Conservation (phyloP, 2,113 vertebrate species). For the Lophochroa leadbeateri region DNA sequence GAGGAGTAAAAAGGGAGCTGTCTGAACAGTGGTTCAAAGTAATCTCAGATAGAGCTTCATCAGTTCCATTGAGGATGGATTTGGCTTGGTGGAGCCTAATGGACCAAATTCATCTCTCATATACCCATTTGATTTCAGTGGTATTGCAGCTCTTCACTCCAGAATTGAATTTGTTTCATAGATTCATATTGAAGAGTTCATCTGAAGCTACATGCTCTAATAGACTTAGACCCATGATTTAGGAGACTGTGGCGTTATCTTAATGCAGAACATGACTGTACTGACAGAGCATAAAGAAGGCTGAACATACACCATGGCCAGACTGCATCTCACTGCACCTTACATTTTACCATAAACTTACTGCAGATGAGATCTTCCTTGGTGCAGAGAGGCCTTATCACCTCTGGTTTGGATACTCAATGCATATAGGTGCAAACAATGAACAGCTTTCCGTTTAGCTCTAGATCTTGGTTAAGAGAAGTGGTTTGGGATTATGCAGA, state of each 20-base stretch:
- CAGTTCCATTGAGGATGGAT: background rate
- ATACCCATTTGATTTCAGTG: background rate
- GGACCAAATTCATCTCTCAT: background rate
- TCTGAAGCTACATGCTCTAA: background rate
- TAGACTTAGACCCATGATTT: background rate
- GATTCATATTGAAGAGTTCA: background rate
- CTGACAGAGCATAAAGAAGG: background rate
- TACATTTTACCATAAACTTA: background rate
- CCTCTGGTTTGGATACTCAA: background rate
- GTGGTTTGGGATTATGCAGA: background rate
- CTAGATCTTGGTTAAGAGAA: background rate
- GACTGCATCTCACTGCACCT: background rate
- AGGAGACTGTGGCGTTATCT: background rate
- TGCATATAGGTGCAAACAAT: background rate
- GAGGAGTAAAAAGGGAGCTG: background rate
- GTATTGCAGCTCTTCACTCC: background rate
- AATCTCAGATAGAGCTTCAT: background rate
- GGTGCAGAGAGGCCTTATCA: background rate
- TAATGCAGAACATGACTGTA: background rate
- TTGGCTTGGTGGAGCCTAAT: background rate
- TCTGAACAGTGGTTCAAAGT: background rate
- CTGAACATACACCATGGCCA: background rate
- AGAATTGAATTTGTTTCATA: background rate
- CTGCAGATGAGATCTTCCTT: background rate
- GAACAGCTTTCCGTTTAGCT: background rate